Conservation (phyloP, 2,797 vertebrate species). For the Centroberyx gerrardi region DNA sequence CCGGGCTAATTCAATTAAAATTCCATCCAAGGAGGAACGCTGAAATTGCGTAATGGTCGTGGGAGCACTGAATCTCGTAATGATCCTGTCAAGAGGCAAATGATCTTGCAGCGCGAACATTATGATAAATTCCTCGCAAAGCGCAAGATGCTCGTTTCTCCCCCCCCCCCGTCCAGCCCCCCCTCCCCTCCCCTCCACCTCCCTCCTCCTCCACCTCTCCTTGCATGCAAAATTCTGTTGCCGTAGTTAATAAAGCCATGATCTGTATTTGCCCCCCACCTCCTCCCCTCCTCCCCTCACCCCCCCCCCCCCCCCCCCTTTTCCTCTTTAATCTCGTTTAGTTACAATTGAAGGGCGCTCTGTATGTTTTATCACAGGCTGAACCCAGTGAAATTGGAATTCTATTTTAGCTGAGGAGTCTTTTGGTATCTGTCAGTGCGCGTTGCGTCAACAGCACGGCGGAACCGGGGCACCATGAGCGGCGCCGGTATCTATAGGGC, state of each 20-base stretch:
- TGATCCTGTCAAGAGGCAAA: slow-evolving; percentile 85
- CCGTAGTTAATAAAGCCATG: slow-evolving; percentile 77
- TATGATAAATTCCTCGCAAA: slow-evolving; percentile 82
- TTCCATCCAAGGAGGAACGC: slow-evolving; percentile 81
- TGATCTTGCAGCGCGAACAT: slow-evolving; percentile 77
- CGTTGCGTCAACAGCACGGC: slow-evolving; percentile 55
- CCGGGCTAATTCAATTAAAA: slow-evolving; percentile 86
- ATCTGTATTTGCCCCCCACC: slow-evolving; percentile 59
- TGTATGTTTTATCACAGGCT: slow-evolving; percentile 68
- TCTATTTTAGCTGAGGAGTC: slow-evolving; percentile 70
- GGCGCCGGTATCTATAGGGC: slow-evolving; percentile 59
- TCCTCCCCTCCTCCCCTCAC: slow-evolving; percentile 5
- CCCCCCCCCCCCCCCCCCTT: background rate
- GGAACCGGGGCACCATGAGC: slow-evolving; percentile 50
- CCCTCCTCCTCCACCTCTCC: slow-evolving; percentile 33
- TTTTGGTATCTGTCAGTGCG: slow-evolving; percentile 69
- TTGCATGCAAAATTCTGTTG: slow-evolving; percentile 68
- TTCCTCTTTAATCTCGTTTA: slow-evolving; percentile 71
- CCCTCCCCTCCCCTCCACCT: background rate
- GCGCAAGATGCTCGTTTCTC: slow-evolving; percentile 68
- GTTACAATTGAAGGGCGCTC: slow-evolving; percentile 63
- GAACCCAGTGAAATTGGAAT: slow-evolving; percentile 71
- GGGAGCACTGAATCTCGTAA: slow-evolving; percentile 84
- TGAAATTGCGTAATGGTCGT: slow-evolving; percentile 83
- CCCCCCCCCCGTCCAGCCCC: background rate